Base-by-base conservation (phyloP, 2,888 invertebrate genomes). In the Hololepta plana region DNA sequence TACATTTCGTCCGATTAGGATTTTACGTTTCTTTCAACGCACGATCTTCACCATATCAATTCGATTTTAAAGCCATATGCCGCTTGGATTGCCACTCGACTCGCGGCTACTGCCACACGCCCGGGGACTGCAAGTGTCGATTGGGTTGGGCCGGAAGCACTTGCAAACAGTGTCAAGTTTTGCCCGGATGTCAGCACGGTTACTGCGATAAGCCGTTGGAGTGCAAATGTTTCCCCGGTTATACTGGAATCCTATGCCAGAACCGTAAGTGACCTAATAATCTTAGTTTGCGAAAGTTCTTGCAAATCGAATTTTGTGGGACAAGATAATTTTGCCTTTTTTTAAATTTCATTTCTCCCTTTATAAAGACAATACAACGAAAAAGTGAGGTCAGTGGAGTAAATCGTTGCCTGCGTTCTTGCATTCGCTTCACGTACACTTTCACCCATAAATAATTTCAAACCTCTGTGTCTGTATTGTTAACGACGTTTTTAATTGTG, bases 161-260 rank as follows among this genome's bases (percentile, higher is more conserved):
- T 7, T 93, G 93, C 52, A 71, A 75, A 39, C 71, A 82, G 35
- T 91, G 90, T 51, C 76, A 85, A 46, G 72, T 79, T 3, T 59
- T 90, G 42, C 90, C 91, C 0, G 88, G 88, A 37, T 93, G 91
- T 53, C 72, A 76, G 42, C 80, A 87, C 45, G 91, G 93, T 6
- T 80, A 72, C 44, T 93, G 91, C 52, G 72, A 74, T 38, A 77
- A 82, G 47, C 87, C 90, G 3, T 64, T 87, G 17, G 84, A 91
- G 52, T 93, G 93, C 58, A 76, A 75, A 47, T 93, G 93, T 49
- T 57, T 73, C 27, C 75, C 81, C 3, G 91, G 91, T n/a, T 93
- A 79, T 65, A 85, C 82, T 7, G 91, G 91, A 31, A 60, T 85
- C 30, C 56, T 85, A 26, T 85, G 84, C 42, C 81, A 88, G 53